phyloP scores from a whole-genome alignment of 2,888 invertebrate species.

The Danaus chrysippus region DNA sequence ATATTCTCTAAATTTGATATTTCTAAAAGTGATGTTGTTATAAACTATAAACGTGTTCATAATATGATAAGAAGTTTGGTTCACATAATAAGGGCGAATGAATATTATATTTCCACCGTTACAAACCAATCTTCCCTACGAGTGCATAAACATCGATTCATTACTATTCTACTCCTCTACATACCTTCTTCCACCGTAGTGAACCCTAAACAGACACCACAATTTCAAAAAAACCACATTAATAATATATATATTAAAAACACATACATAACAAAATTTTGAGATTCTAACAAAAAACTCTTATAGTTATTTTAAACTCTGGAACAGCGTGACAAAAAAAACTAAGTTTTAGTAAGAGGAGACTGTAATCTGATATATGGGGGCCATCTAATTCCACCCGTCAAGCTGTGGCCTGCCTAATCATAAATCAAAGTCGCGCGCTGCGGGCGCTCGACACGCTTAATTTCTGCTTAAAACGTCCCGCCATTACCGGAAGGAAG shows the following conservation, averaged over 20 bases:
- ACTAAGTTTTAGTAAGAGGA: constrained; percentile 29
- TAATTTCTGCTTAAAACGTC: constrained; percentile 43
- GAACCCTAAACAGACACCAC: constrained; percentile 61
- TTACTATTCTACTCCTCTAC: constrained; percentile 40
- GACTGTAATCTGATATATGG: constrained; percentile 2
- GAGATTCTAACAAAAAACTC: not conserved
- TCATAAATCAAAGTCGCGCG: constrained; percentile 46
- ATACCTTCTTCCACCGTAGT: constrained; percentile 69
- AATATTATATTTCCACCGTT: not conserved
- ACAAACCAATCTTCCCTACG: constrained; percentile 14
- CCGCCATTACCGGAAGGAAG: constrained; percentile 73
- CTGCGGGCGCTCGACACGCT: constrained; percentile 46
- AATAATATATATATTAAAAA: constrained; percentile 1
- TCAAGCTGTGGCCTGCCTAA: constrained; percentile 38
- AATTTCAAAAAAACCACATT: constrained; percentile 29
- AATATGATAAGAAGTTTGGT: constrained; percentile 4
- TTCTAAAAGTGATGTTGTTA: not conserved
- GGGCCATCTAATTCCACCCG: constrained; percentile 10
- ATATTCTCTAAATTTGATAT: not conserved
- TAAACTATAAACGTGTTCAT: not conserved
- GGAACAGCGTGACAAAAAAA: not conserved
- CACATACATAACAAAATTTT: not conserved
- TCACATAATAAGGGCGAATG: not conserved
- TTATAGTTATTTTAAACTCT: constrained; percentile 4
- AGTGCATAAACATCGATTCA: constrained; percentile 33